A percentile compares a stretch with the other conserved stretches of the same genome.
Evolutionary conservation across 92 coral and sea anemone genomes (phyloP).

Genomic region (Palythoa grandis): DNA sequence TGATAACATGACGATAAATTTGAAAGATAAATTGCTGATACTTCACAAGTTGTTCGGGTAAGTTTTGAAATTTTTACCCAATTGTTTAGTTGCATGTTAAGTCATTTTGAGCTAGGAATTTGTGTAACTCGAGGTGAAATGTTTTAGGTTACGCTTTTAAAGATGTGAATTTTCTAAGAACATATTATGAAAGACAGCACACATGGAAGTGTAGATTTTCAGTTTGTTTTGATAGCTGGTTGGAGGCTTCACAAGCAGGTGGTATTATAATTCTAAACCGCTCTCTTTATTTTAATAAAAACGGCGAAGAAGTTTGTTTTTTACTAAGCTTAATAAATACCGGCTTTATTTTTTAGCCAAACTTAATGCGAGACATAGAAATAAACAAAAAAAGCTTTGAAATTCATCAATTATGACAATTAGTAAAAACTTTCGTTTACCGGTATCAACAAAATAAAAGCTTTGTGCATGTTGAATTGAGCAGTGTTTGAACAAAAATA

Average conservation of each 20-base stretch:
- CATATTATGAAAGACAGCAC: neutral
- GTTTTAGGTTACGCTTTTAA: neutral
- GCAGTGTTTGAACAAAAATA: too few relatives aligned
- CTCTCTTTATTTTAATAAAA: neutral
- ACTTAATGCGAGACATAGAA: neutral
- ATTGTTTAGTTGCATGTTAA: neutral
- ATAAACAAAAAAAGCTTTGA: neutral
- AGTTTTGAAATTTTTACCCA: neutral
- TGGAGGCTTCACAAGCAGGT: neutral
- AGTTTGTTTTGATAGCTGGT: slow-evolving; percentile 6
- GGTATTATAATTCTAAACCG: neutral
- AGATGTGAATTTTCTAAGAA: neutral
- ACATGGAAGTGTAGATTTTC: neutral
- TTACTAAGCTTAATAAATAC: neutral
- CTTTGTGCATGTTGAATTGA: too few relatives aligned
- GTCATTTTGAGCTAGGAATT: neutral
- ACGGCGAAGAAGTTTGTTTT: neutral
- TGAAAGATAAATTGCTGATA: slow-evolving; percentile 73
- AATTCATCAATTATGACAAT: neutral
- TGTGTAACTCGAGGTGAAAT: neutral
- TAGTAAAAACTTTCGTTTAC: too few relatives aligned
- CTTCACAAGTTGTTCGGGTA: slow-evolving; percentile 89
- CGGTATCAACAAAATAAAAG: too few relatives aligned
- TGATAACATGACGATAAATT: slow-evolving; percentile 66
- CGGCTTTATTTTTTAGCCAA: neutral